Evolutionary conservation across 2,888 invertebrate species (phyloP).

Genomic region (Netelia inedita): DNA sequence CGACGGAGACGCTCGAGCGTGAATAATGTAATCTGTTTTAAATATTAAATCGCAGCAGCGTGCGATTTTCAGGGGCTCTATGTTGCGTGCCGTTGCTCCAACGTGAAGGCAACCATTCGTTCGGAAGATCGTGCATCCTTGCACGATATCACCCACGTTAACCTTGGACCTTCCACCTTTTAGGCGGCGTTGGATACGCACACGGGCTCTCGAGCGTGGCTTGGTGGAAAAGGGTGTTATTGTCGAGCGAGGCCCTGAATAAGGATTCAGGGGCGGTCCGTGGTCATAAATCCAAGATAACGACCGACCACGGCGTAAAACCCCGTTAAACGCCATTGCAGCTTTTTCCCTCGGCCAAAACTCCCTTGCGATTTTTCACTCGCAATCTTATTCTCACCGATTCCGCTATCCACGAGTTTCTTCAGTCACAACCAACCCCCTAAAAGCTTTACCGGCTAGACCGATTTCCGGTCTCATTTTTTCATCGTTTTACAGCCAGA

Average conservation of each 20-base stretch:
- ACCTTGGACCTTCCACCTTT: conserved; percentile 66
- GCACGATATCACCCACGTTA: conserved; percentile 57
- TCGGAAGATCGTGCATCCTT: conserved; percentile 46
- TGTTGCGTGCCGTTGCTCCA: background rate
- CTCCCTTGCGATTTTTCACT: conserved; percentile 15
- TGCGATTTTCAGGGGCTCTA: background rate
- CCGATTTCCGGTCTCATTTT: background rate
- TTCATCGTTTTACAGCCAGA: background rate
- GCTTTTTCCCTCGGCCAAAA: conserved; percentile 30
- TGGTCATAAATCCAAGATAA: conserved; percentile 80
- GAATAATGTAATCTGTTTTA: conserved; percentile 4
- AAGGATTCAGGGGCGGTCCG: conserved; percentile 79
- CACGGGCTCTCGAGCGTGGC: background rate
- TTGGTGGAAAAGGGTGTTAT: conserved; percentile 34
- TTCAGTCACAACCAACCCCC: background rate
- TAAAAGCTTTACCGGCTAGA: background rate
- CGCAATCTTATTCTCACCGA: conserved; percentile 10
- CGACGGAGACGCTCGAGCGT: background rate
- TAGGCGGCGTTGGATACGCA: background rate
- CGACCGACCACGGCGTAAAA: conserved; percentile 72
- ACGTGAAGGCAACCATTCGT: conserved; percentile 37
- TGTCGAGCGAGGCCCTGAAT: conserved; percentile 70
- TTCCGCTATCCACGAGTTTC: background rate
- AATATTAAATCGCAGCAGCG: background rate
- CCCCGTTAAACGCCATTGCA: conserved; percentile 75